phyloP scores from a whole-genome alignment of 1,140 invertebrate genomes.

The Neodiprion virginianus region DNA sequence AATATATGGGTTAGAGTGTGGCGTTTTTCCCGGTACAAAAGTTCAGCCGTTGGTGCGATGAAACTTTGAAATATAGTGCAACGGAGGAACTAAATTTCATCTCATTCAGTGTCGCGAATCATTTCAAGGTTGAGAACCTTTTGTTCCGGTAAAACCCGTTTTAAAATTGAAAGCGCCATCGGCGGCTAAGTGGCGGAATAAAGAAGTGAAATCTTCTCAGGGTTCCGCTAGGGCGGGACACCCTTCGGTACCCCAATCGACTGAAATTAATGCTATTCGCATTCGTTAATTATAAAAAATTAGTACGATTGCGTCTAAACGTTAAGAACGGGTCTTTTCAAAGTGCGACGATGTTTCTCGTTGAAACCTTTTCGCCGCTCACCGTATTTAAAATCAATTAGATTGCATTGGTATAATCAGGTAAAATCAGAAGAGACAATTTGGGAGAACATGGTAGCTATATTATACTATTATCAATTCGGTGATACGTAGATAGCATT shows the following conservation, averaged over 20 bases:
- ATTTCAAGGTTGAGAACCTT: neutral
- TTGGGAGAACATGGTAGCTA: too few species aligned
- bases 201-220: neutral
- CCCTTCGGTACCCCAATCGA: constrained; percentile 1
- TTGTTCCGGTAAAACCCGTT: constrained; percentile 4
- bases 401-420: too few species aligned
- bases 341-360: too few species aligned
- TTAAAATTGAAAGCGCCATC: neutral
- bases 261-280: too few species aligned
- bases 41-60: constrained; percentile 27
- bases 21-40: constrained; percentile 37
- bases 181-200: neutral
- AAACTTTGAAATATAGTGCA: neutral
- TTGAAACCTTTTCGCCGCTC: too few species aligned
- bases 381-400: too few species aligned
- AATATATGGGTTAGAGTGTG: constrained; percentile 10
- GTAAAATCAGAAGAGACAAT: too few species aligned
- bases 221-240: constrained; percentile 2
- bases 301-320: too few species aligned
- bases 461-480: too few species aligned
- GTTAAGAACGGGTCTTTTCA: too few species aligned
- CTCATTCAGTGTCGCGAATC: neutral
- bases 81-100: neutral
- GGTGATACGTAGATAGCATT: too few species aligned
- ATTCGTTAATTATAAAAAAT: too few species aligned